Evolutionary conservation across 2,888 invertebrate species (phyloP).

Genomic region (Hirtodrosophila alboralis): DNA sequence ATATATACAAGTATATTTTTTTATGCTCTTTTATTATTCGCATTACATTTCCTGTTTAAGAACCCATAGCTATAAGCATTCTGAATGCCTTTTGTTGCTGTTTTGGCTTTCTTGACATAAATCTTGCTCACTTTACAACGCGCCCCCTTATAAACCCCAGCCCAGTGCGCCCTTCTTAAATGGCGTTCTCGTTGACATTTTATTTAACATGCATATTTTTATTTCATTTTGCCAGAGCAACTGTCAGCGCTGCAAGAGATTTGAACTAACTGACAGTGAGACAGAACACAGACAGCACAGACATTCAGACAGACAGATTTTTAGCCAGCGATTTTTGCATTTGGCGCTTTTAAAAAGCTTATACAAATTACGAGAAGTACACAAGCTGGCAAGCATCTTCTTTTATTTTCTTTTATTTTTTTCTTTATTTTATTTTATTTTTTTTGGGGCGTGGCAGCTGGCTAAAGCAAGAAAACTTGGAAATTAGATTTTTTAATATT

Average conservation of each 20-base stretch:
- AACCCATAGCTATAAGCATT: constrained; percentile 40
- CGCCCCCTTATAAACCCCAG: constrained; percentile 7
- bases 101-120: constrained; percentile 73
- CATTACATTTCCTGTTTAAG: constrained; percentile 40
- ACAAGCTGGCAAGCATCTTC: constrained; percentile 10
- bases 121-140: constrained; percentile 72
- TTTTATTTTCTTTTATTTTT: constrained; percentile 9
- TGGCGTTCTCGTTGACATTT: constrained; percentile 75
- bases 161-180: constrained; percentile 44
- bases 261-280: constrained; percentile 61
- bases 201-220: constrained; percentile 67
- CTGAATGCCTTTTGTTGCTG: constrained; percentile 60
- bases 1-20: no score
- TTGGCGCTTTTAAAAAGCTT: constrained; percentile 69
- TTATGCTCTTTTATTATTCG: constrained; percentile 22
- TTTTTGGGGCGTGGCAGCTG: constrained; percentile 41
- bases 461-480: constrained; percentile 55
- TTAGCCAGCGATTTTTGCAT: constrained; percentile 73
- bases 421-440: constrained; percentile 5
- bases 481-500: constrained; percentile 79
- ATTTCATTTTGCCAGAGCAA: constrained; percentile 63
- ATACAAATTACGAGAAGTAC: constrained; percentile 62
- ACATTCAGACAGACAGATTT: constrained; percentile 31
- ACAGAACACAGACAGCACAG: constrained; percentile 12
- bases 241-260: constrained; percentile 67